Percentiles rank a stretch among this genome's conserved stretches.
Evolutionary conservation across 2,888 invertebrate species (phyloP).

Genomic region (Epinotia bilunana): DNA sequence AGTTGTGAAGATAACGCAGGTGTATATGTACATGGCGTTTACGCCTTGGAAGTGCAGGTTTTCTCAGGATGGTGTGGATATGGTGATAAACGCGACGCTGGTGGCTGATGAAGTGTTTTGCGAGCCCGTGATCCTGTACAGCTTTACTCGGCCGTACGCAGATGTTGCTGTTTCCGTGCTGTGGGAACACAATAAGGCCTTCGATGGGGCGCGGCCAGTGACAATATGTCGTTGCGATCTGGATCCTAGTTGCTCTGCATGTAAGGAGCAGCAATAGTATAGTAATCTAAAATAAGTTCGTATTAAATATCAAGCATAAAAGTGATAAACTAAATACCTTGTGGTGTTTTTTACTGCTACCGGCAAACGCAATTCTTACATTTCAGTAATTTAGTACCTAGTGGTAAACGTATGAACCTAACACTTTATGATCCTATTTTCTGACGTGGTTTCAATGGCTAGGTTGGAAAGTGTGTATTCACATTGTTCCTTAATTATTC

Average conservation of each 20-base stretch:
- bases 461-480: no score
- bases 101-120: constrained; percentile 66
- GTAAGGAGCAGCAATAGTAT: constrained; percentile 52
- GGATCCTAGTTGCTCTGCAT: constrained; percentile 61
- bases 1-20: constrained; percentile 69
- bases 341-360: no score
- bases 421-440: no score
- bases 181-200: constrained; percentile 69
- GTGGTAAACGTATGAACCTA: no score
- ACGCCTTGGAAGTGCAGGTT: constrained; percentile 74
- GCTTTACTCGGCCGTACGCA: constrained; percentile 57
- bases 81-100: constrained; percentile 59
- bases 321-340: no score
- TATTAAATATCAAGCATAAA: background rate
- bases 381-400: no score
- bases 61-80: constrained; percentile 54
- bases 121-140: constrained; percentile 62
- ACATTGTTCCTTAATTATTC: no score
- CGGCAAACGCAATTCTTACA: no score
- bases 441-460: no score
- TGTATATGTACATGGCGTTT: constrained; percentile 74
- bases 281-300: background rate
- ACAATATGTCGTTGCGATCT: constrained; percentile 70
- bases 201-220: constrained; percentile 66
- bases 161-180: constrained; percentile 64